Conservation (phyloP, 2,797 vertebrate species). For the Xiphorhynchus erythropygius region DNA sequence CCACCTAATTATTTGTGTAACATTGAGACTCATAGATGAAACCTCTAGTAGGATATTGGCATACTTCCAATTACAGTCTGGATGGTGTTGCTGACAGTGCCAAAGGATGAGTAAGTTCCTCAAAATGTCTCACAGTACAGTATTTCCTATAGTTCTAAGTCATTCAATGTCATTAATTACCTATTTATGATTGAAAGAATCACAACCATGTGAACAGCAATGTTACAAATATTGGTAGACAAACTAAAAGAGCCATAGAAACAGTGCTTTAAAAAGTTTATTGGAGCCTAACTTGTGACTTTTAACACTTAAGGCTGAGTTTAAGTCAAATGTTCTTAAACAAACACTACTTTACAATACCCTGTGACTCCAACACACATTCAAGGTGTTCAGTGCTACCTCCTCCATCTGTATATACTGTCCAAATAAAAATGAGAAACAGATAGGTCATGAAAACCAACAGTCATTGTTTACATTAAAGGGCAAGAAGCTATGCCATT, state of each 20-base stretch:
- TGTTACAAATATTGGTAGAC: neutral
- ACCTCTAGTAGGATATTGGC: neutral
- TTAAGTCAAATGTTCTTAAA: neutral
- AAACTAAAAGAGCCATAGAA: neutral
- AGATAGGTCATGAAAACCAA: neutral
- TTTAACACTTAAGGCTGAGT: neutral
- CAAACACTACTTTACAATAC: neutral
- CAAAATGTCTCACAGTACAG: neutral
- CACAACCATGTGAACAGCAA: neutral
- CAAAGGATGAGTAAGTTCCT: neutral
- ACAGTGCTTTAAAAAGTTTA: neutral
- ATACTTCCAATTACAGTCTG: neutral
- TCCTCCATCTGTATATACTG: fast-evolving
- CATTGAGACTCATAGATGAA: neutral
- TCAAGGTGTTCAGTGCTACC: neutral
- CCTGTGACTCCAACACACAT: neutral
- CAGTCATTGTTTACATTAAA: neutral
- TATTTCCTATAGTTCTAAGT: neutral
- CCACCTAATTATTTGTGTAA: neutral
- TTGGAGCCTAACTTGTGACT: neutral
- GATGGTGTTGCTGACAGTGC: neutral
- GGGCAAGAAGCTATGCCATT: neutral
- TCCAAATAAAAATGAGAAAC: neutral
- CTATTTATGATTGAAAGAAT: neutral
- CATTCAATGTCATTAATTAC: neutral